These are phyloP conservation scores for Aleadryas rufinucha DNA, from an alignment of 2,113 vertebrate genomes.

Conservation along the genomic window DNA sequence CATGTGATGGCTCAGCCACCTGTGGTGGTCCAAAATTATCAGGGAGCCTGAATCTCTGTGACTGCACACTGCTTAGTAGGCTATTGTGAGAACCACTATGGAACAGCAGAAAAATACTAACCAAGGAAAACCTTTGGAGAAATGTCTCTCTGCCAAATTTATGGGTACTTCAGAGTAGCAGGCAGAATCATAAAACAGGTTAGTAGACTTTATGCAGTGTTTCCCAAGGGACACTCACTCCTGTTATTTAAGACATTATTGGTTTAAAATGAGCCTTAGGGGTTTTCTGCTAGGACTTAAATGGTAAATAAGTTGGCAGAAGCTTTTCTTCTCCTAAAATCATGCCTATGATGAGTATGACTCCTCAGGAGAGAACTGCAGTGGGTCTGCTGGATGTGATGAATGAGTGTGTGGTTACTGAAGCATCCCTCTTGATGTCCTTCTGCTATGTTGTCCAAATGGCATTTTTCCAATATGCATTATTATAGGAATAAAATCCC, in stretches of 20 bases:
- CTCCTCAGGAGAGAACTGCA: background rate
- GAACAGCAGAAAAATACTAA: background rate
- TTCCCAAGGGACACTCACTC: background rate
- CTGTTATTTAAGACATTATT: conserved; percentile 9
- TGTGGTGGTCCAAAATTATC: background rate
- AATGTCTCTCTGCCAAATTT: background rate
- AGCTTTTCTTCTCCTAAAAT: background rate
- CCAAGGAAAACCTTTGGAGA: background rate
- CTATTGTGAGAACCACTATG: background rate
- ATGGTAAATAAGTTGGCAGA: background rate
- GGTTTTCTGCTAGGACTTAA: background rate
- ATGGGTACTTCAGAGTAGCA: background rate
- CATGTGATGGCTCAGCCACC: background rate
- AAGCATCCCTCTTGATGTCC: background rate
- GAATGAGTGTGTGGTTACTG: background rate
- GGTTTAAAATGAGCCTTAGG: background rate
- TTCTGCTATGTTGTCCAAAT: background rate
- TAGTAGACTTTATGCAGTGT: background rate
- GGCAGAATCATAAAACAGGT: background rate
- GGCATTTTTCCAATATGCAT: background rate
- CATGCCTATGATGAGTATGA: background rate
- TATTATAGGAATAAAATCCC: background rate
- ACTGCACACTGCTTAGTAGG: background rate
- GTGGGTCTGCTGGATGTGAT: background rate
- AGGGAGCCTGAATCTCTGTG: background rate